phyloP scores from a whole-genome alignment of 2,797 vertebrate species.

The Etheostoma nigrum region DNA sequence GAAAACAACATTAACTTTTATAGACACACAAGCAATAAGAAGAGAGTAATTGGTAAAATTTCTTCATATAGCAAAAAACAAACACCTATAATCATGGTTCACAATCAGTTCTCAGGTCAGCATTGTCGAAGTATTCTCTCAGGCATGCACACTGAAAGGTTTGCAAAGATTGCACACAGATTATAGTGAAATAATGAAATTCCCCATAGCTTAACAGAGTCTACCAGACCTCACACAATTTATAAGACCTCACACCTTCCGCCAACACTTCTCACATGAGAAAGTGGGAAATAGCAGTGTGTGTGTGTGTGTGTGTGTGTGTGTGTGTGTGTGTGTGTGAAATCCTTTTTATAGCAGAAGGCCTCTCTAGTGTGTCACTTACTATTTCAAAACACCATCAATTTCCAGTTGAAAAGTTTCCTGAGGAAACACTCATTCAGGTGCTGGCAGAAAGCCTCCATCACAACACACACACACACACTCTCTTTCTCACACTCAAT shows the following conservation, averaged over 20 bases:
- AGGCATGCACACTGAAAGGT: slow-evolving; percentile 37
- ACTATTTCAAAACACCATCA: slow-evolving; percentile 71
- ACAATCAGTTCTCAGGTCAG: slow-evolving; percentile 29
- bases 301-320: slow-evolving; percentile 32
- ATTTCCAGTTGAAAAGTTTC: slow-evolving; percentile 79
- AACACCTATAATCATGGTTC: slow-evolving; percentile 31
- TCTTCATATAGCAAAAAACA: slow-evolving; percentile 37
- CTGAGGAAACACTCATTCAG: slow-evolving; percentile 77
- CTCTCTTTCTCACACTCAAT: background rate
- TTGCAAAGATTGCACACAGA: slow-evolving; percentile 26
- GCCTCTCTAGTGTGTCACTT: slow-evolving; percentile 67
- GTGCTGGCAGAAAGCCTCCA: slow-evolving; percentile 59
- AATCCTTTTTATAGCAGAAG: slow-evolving; percentile 60
- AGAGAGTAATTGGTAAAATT: slow-evolving; percentile 27
- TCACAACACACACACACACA: background rate
- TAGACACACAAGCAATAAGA: slow-evolving; percentile 42
- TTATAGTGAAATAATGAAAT: slow-evolving; percentile 21
- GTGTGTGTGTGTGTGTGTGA: slow-evolving; percentile 19
- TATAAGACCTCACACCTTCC: slow-evolving; percentile 44
- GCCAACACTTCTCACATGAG: slow-evolving; percentile 54
- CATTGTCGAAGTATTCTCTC: slow-evolving; percentile 53
- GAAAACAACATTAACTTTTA: slow-evolving; percentile 68
- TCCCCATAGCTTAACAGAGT: slow-evolving; percentile 33
- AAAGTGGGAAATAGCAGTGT: slow-evolving; percentile 32
- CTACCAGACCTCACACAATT: slow-evolving; percentile 48